Evolutionary conservation across 2,113 vertebrate genomes (phyloP).

Genomic region (Colius striatus): DNA sequence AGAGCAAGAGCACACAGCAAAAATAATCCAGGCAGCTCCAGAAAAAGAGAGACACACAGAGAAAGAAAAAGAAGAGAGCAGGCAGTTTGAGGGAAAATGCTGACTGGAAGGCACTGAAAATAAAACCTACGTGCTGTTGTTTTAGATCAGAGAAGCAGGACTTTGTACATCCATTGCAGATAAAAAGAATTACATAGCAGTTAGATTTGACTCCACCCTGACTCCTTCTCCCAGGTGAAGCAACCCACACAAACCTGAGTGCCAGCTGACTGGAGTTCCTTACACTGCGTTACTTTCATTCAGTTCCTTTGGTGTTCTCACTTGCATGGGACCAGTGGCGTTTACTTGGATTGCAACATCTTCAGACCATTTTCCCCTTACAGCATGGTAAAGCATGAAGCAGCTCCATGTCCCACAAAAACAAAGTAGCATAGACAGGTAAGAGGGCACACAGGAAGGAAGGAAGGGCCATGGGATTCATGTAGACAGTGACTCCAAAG

Average conservation of each 20-base stretch:
- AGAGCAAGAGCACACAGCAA: not conserved
- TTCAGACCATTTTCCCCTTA: not conserved
- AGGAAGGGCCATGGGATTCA: not conserved
- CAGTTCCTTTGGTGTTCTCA: not conserved
- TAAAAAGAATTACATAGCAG: not conserved
- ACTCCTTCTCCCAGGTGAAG: not conserved
- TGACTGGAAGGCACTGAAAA: slow-evolving; percentile 4
- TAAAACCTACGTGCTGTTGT: not conserved
- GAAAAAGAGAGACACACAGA: not conserved
- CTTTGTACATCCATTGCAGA: slow-evolving; percentile 34
- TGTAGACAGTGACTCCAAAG: not conserved
- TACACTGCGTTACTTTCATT: not conserved
- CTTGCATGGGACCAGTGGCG: not conserved
- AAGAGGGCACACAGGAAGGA: not conserved
- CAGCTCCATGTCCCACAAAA: not conserved
- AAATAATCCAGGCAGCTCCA: not conserved
- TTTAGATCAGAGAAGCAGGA: slow-evolving; percentile 4
- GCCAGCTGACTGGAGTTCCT: not conserved
- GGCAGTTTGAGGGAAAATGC: not conserved
- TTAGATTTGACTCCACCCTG: not conserved
- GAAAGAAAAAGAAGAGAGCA: not conserved
- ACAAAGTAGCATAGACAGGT: not conserved
- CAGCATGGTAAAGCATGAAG: not conserved
- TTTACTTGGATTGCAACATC: not conserved
- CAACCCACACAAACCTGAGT: not conserved